Evolutionary conservation across 2,797 vertebrate genomes (phyloP).

Genomic region (Triplophysa bombifrons): DNA sequence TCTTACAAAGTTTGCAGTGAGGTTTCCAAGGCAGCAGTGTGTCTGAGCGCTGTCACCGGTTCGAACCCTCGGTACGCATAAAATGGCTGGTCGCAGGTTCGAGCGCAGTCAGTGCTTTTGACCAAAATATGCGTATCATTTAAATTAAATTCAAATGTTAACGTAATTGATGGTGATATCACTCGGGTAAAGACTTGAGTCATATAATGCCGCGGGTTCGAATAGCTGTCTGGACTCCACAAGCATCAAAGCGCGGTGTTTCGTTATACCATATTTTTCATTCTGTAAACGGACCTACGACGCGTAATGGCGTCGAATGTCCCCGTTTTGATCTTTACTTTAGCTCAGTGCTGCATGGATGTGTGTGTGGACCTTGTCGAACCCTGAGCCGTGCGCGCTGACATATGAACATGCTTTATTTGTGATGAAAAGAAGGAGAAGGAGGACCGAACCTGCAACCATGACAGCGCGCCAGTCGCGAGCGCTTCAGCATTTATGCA

Average conservation of each 20-base stretch:
- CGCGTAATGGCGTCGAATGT: slow-evolving; percentile 81
- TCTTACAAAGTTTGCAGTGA: slow-evolving; percentile 67
- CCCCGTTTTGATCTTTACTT: slow-evolving; percentile 61
- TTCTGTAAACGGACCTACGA: slow-evolving; percentile 73
- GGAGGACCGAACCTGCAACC: slow-evolving; percentile 21
- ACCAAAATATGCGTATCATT: slow-evolving; percentile 7
- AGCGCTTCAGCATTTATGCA: not conserved
- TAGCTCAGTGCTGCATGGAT: slow-evolving; percentile 43
- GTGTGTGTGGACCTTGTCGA: slow-evolving; percentile 36
- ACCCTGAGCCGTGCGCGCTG: slow-evolving; percentile 40
- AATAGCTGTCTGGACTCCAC: slow-evolving; percentile 25
- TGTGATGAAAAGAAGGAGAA: slow-evolving; percentile 20
- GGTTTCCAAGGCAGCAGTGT: slow-evolving; percentile 52
- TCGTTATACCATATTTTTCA: slow-evolving; percentile 27
- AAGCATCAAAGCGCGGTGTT: slow-evolving; percentile 50
- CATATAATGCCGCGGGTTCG: slow-evolving; percentile 52
- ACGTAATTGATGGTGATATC: not conserved
- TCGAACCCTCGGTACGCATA: slow-evolving; percentile 81
- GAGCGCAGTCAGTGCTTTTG: slow-evolving; percentile 63
- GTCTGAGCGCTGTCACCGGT: slow-evolving; percentile 65
- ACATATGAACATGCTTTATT: slow-evolving; percentile 33
- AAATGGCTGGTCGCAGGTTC: slow-evolving; percentile 85
- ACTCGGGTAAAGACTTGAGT: slow-evolving; percentile 10
- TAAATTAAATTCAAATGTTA: not conserved
- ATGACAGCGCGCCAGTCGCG: slow-evolving; percentile 25